A percentile compares a stretch with the other conserved stretches of the same genome.
Conservation (phyloP, 1,140 invertebrate species). For the Drosophila santomea region DNA sequence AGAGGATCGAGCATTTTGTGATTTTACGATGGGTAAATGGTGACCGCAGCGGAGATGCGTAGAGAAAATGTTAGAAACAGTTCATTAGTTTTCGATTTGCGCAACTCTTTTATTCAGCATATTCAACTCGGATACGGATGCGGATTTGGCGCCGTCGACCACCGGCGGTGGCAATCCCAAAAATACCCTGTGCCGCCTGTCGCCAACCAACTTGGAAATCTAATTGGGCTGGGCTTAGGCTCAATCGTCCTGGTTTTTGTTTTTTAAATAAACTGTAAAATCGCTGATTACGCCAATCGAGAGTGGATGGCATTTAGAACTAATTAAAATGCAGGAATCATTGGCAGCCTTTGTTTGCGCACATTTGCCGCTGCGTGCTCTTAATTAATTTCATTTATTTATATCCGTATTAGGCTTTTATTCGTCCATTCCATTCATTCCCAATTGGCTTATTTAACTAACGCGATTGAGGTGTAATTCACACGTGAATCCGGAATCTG, state of each 20-base stretch:
- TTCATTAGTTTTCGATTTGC: constrained; percentile 72
- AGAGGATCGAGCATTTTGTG: constrained; percentile 24
- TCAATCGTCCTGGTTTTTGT: constrained; percentile 32
- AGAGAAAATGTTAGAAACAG: constrained; percentile 65
- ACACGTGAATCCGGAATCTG: background rate
- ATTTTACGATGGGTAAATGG: constrained; percentile 34
- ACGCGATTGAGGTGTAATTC: constrained; percentile 13
- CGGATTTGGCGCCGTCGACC: background rate
- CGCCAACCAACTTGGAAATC: constrained; percentile 28
- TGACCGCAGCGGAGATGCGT: constrained; percentile 54
- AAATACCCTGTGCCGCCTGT: constrained; percentile 8
- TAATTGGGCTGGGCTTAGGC: constrained; percentile 22
- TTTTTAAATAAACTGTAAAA: constrained; percentile 42
- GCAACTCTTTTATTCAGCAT: constrained; percentile 28
- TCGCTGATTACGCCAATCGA: constrained; percentile 46
- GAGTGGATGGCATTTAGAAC: constrained; percentile 37
- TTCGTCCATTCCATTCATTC: constrained; percentile 23
- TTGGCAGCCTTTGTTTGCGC: constrained; percentile 32
- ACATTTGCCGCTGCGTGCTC: constrained; percentile 9
- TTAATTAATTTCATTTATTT: constrained; percentile 55
- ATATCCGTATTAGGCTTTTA: constrained; percentile 21
- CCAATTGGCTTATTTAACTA: constrained; percentile 43
- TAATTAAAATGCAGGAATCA: constrained; percentile 59
- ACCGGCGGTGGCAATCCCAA: background rate
- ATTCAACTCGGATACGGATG: constrained; percentile 21